Percentiles rank a stretch among this genome's conserved stretches.
Evolutionary conservation across 1,140 invertebrate species (phyloP).

Genomic region (Tenebrio molitor): DNA sequence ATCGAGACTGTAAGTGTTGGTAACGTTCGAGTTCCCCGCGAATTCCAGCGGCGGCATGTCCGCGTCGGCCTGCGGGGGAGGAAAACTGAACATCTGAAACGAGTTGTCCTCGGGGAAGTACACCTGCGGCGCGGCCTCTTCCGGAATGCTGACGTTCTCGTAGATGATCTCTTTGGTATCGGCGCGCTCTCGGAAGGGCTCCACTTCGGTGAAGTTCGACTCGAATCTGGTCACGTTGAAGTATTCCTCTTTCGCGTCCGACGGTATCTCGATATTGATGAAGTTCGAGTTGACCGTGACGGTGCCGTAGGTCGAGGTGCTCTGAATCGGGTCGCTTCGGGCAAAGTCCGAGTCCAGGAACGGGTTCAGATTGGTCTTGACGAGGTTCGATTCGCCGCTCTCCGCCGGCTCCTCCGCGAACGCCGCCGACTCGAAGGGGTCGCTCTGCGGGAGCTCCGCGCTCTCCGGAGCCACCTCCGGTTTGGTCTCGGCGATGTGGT

Average conservation of each 20-base stretch:
- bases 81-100: constrained; percentile 1
- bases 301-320: constrained; percentile 56
- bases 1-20: constrained; percentile 8
- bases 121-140: not conserved
- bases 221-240: constrained; percentile 35
- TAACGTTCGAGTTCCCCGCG: not conserved
- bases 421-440: no score
- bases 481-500: no score
- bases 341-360: constrained; percentile 55
- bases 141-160: constrained; percentile 43
- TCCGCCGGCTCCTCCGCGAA: not conserved
- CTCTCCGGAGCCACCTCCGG: no score
- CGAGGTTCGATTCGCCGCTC: not conserved
- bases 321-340: constrained; percentile 47
- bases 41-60: not conserved
- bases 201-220: constrained; percentile 53
- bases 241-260: not conserved
- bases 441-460: no score
- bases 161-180: constrained; percentile 52
- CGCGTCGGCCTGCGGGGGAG: not conserved
- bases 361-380: constrained; percentile 49
- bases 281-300: constrained; percentile 55
- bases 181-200: constrained; percentile 46
- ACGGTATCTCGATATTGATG: constrained; percentile 53
- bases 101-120: not conserved